Evolutionary conservation across 2,797 vertebrate species (phyloP), one percentile per base, ranked within the genome.

Genomic region (Erithacus rubecula): DNA sequence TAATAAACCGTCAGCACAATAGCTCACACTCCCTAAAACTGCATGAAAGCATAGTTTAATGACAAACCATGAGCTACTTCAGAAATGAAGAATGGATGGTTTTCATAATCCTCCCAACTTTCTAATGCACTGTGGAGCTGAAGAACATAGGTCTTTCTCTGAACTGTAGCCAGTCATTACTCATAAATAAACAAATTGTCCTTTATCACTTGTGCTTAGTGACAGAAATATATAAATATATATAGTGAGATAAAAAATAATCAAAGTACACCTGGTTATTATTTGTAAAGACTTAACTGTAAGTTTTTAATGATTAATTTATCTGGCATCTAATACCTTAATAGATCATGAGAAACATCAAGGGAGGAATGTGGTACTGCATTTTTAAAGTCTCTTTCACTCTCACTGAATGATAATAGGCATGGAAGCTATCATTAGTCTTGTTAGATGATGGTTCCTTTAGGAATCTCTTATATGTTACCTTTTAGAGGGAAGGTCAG

Each of bases 251-350:
- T 98, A 93, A 98, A 98, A 98, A 97, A 95, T 97, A 98, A 97
- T 97, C 96, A 96, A 97, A 89, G 88, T 97, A 98, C 98, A 98
- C 98, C 98, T 98, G 98, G 98, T 98, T 98, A 98, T 98, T 98
- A 98, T 98, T 98, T 98, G 97, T 98, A 98, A 98, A 97, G 97
- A 97, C 97, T 98, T 98, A 98, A 98, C 97, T 95, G 96, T 98
- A 98, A 97, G 98, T 97, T 98, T 97, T 98, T 98, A 98, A 98
- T 98, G 98, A 98, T 98, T 98, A 98, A 98, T 98, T 98, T 98
- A 98, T 98, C 97, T 97, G 97, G 96, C 96, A 95, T 96, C 93
- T 98, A 98, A 97, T 89, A 96, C 97, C 97, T 98, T 98, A 98
- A 98, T 98, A 98, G 98, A 98, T 98, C 98, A 98, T 96, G 96